Conservation (phyloP, 37 sponge, comb jelly and placozoan species). For the Hexactinellida sp. region DNA sequence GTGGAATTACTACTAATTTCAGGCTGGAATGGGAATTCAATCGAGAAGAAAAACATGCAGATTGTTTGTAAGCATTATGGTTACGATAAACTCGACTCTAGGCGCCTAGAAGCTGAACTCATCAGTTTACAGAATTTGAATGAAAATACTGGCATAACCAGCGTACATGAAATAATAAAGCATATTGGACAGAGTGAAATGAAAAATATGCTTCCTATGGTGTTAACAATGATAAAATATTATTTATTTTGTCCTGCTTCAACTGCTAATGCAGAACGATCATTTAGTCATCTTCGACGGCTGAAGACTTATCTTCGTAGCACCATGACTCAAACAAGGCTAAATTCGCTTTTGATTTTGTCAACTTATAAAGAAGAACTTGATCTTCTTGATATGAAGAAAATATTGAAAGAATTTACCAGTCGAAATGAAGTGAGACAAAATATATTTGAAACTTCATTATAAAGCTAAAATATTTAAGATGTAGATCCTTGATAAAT, state of each 20-base stretch:
- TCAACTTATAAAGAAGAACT: too few relatives aligned
- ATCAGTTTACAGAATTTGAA: not conserved
- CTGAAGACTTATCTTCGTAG: not conserved
- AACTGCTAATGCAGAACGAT: not conserved
- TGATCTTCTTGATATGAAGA: too few relatives aligned
- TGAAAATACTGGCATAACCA: not conserved
- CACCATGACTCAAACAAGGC: not conserved
- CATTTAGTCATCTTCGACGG: not conserved
- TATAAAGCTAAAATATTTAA: too few relatives aligned
- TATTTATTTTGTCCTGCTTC: not conserved
- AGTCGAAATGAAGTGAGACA: too few relatives aligned
- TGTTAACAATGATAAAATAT: not conserved
- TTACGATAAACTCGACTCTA: not conserved
- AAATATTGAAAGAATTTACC: too few relatives aligned
- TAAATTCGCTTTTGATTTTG: too few relatives aligned
- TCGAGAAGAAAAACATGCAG: too few relatives aligned
- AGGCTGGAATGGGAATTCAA: not conserved
- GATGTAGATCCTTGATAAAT: too few relatives aligned
- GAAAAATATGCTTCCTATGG: not conserved
- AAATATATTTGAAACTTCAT: too few relatives aligned
- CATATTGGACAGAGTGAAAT: too few relatives aligned
- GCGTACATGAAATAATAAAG: not conserved
- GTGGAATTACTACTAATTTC: not conserved
- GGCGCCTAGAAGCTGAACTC: not conserved
- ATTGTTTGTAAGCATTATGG: not conserved